Evolutionary conservation across 2,888 invertebrate species (phyloP), one percentile per base, ranked within the genome.

Genomic region (Trimorus sp.): DNA sequence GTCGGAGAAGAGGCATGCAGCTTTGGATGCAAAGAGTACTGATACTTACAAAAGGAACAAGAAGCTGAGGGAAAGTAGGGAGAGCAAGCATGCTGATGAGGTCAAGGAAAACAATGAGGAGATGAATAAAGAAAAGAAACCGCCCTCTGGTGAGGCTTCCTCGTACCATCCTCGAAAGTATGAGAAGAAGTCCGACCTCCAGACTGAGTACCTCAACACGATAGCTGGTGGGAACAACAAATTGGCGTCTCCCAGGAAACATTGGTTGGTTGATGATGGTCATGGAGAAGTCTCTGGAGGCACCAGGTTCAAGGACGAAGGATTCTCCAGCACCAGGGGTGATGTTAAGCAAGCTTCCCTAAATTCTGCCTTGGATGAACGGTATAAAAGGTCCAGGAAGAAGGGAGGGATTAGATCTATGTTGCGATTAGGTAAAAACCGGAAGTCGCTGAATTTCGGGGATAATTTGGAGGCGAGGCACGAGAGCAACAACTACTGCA

Each of bases 1-100:
- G 96, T 99, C 99, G 0, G 99, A 99, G 92, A 99, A 99, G 91
- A 94, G 99, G 59, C 98, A 98, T 92, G 98, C 98, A 0, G 97
- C 98, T 3, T 92, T 98, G 81, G 99, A 99, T 93, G 99, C 99
- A 54, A 97, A 96, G 90, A 96, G 94, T 91, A 98, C 98, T 0
- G 98, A 98, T 89, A 98, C 98, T 0, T 99, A 98, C 92, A 97
- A 98, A 92, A 93, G 96, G 81, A 97, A 96, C 85, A 97, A 97
- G 40, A 40, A 40, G 40, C 40, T 8, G 11, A 92, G 96, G 77
- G 94, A 94, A 86, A 94, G 94, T 84, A 92, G 94, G 15, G 94
- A 93, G 83, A 93, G 93, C 73, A 93, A 93, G 73, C 83, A 87
- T 82, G 78, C 87, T 60, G 80, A 84, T 37, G 81, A 82, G 0